These are phyloP conservation scores for Sminthurides aquaticus DNA, from an alignment of 2,888 invertebrate species.

Conservation along the genomic window DNA sequence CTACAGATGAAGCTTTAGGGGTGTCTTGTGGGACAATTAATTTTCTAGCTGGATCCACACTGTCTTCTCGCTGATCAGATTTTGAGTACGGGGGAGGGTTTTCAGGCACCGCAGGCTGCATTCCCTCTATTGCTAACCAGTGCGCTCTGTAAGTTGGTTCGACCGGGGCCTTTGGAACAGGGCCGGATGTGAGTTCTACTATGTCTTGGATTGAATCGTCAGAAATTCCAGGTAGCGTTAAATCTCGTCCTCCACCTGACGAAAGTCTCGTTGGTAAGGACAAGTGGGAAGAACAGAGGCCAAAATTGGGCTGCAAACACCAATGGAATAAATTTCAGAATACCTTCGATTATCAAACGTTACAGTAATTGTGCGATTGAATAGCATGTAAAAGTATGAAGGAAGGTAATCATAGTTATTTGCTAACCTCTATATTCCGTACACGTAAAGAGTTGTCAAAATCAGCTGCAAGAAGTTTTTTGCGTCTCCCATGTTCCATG, in stretches of 20 bases:
- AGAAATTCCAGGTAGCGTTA: conserved; percentile 64
- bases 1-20: conserved; percentile 34
- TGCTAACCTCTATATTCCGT: conserved; percentile 85
- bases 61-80: conserved; percentile 69
- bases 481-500: conserved; percentile 84
- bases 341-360: no score
- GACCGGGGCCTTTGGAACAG: conserved; percentile 78
- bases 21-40: conserved; percentile 54
- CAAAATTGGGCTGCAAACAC: conserved; percentile 73
- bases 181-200: conserved; percentile 68
- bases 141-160: conserved; percentile 72
- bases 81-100: conserved; percentile 93
- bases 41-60: conserved; percentile 82
- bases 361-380: background rate
- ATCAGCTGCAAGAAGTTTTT: conserved; percentile 70
- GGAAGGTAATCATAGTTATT: no score
- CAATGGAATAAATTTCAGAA: background rate
- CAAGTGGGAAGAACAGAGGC: conserved; percentile 71
- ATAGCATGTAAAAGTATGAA: background rate
- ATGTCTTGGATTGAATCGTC: conserved; percentile 94
- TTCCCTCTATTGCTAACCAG: conserved; percentile 94
- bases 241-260: conserved; percentile 88
- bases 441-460: conserved; percentile 81
- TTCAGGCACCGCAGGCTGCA: conserved; percentile 95
- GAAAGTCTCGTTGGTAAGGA: conserved; percentile 82